Evolutionary conservation across 2,797 vertebrate species (phyloP), one percentile per base, ranked within the genome.

Genomic region (Clamator glandarius): DNA sequence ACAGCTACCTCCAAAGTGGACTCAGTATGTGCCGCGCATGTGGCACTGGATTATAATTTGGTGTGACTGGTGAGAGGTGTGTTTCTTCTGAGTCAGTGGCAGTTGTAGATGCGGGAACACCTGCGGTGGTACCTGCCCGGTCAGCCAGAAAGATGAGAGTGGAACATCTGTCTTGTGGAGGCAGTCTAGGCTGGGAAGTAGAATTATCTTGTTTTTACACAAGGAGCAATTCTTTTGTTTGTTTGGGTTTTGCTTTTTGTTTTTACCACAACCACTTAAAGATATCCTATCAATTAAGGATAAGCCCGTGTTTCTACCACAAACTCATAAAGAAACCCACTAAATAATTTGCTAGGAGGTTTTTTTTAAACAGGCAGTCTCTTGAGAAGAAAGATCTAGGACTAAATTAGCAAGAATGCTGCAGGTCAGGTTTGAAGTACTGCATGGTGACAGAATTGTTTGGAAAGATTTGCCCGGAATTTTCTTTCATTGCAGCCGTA

Each of bases 71-170:
- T 39, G 46, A 64, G 57, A 86, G 57, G n/a, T 51, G 24, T 81
- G 52, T 94, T 95, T 81, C 92, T 89, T 94, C 82, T 61, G 75
- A 96, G 78, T 72, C 62, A 14, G 12, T 68, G 92, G 87, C 88
- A 84, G 64, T 39, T 74, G 84, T 54, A 68, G 89, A 46, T 0
- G 2, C 50, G 59, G 51, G n/a, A 89, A 39, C 35, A 17, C 44
- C 15, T 3, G 1, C 35, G 39, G 29, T 74, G 84, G 63, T 87
- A 77, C 58, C 63, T n/a, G 36, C 55, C 69, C 39, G 81, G 50
- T 78, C 41, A 26, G 48, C 79, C 89, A 91, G 96, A 95, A 96
- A 42, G 86, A 74, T 85, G n/a, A 62, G 54, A 58, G 48, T 15
- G 2, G 35, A 85, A 42, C 67, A 87, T 84, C 83, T 96, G 95